Evolutionary conservation across 2,113 vertebrate genomes (phyloP), one percentile per base, ranked within the genome.

Genomic region (Odontesthes bonariensis): DNA sequence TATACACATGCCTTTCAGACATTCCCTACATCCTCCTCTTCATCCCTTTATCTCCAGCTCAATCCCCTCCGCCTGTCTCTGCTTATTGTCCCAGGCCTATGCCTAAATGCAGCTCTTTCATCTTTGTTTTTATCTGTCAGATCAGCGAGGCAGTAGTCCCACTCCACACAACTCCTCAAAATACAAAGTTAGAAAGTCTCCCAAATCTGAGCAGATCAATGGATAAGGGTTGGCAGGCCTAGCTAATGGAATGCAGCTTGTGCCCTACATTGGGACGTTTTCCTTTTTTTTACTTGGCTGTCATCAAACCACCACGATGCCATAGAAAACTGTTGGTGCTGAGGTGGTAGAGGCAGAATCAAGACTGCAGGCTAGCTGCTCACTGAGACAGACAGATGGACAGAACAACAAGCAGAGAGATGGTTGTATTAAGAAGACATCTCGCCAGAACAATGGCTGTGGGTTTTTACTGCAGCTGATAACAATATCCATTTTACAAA

Each of bases 121-220:
- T 91, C 90, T 91, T 84, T 86, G 85, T 91, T 91, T 90, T 93
- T 91, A 92, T 91, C 90, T 84, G 89, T 90, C 88, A 88, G 89
- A 91, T 92, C 91, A 88, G 85, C 71, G 62, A 89, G 81, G 79
- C 82, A n/a, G 78, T 56, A 79, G 83, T 87, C 85, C 73, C 82
- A 65, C 78, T 85, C 87, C 75, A 65, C 83, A 81, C 78, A 90
- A 86, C 85, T 87, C 77, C 82, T 87, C 80, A 84, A 91, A 90
- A 91, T 88, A 90, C 88, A 88, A 90, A 93, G 90, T 91, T 90
- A 86, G 77, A 91, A 87, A 92, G 83, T 90, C 89, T 89, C 78
- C 86, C 77, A 87, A 91, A 91, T 91, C 89, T 60, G 17, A 51
- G 84, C 82, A 90, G 92, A 92, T 93, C 91, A 91, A 86, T 91